A percentile compares a stretch with the other conserved stretches of the same genome.
Evolutionary conservation across 2,797 vertebrate species (phyloP).

Genomic region (Nannoperca obscura): DNA sequence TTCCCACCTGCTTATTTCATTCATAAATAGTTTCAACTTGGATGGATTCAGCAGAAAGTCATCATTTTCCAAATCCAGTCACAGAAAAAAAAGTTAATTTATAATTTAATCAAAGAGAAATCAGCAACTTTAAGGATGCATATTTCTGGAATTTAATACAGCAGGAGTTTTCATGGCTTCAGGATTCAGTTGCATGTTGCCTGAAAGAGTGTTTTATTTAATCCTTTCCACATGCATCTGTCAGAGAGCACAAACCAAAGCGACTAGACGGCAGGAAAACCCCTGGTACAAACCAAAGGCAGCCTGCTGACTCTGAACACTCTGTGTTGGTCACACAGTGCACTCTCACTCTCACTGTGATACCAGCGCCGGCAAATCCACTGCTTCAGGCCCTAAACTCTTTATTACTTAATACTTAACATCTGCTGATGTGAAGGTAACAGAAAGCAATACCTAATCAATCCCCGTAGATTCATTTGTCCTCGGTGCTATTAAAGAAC

Average conservation of each 20-base stretch:
- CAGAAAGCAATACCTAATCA: background rate
- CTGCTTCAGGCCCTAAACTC: background rate
- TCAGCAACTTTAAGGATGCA: background rate
- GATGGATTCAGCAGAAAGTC: background rate
- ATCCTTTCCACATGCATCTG: conserved; percentile 63
- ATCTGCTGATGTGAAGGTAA: background rate
- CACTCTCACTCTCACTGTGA: conserved; percentile 45
- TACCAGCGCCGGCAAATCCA: background rate
- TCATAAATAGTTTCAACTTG: background rate
- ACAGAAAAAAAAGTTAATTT: too few species aligned
- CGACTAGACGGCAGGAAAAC: conserved; percentile 61
- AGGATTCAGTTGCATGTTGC: conserved; percentile 36
- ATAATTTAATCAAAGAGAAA: background rate
- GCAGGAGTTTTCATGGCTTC: conserved; percentile 32
- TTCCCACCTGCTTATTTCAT: background rate
- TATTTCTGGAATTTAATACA: conserved; percentile 26
- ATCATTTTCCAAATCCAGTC: background rate
- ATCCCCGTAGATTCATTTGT: background rate
- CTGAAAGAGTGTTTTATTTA: conserved; percentile 52
- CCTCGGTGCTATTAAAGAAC: background rate
- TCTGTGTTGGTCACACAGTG: conserved; percentile 53
- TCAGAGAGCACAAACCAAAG: conserved; percentile 55
- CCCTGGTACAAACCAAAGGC: conserved; percentile 63
- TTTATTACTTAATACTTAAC: background rate
- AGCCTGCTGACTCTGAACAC: conserved; percentile 67